These are phyloP conservation scores for Agapornis roseicollis DNA, from an alignment of 2,113 vertebrate species.

Conservation along the genomic window DNA sequence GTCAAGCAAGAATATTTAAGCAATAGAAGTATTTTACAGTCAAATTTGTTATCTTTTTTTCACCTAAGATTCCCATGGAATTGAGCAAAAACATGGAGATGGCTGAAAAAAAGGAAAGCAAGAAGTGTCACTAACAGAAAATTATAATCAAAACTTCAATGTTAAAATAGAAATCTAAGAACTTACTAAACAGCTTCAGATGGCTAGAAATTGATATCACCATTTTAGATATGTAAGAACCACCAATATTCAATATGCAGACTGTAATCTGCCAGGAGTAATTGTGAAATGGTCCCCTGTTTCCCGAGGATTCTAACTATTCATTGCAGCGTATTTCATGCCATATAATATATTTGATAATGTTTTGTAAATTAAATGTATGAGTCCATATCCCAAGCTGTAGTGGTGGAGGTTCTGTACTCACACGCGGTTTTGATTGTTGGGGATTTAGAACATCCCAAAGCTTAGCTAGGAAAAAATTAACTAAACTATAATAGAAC, in stretches of 20 bases:
- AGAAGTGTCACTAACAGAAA: not conserved
- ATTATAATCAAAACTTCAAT: not conserved
- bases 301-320: constrained; percentile 35
- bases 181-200: not conserved
- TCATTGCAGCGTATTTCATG: constrained; percentile 20
- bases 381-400: constrained; percentile 38
- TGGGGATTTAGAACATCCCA: constrained; percentile 54
- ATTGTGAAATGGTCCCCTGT: constrained; percentile 49
- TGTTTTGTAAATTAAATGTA: constrained; percentile 66
- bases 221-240: constrained; percentile 3
- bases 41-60: not conserved
- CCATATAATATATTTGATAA: constrained; percentile 27
- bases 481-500: not conserved
- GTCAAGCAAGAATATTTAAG: not conserved
- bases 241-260: constrained; percentile 3
- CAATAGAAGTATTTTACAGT: not conserved
- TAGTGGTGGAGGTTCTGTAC: constrained; percentile 46
- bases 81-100: not conserved
- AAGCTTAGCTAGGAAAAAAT: constrained; percentile 25
- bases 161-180: not conserved
- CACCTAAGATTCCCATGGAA: not conserved
- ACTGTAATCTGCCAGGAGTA: constrained; percentile 38
- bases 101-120: not conserved
- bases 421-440: constrained; percentile 11
- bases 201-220: not conserved